Conservation (phyloP, 2,113 vertebrate genomes). For the Macaca nemestrina region DNA sequence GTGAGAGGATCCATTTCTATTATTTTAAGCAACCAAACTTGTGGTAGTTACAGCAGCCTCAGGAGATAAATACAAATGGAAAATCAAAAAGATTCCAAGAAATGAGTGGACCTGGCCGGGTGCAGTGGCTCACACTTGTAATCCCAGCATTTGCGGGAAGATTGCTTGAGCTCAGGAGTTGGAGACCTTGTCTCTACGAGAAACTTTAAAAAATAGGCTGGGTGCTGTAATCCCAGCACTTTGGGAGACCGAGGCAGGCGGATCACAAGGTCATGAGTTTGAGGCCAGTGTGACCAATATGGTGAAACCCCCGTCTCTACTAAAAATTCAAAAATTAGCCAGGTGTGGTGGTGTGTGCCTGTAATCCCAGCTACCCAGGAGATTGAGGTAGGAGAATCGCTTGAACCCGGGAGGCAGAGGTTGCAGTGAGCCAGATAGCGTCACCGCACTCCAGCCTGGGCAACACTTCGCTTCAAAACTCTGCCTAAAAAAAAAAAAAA, state of each 20-base stretch:
- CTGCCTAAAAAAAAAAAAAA: background rate
- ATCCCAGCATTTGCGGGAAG: background rate
- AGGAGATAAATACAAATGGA: background rate
- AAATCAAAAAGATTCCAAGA: background rate
- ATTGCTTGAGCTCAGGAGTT: background rate
- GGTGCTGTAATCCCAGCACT: background rate
- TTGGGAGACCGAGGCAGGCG: background rate
- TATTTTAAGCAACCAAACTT: background rate
- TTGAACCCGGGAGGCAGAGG: too few species aligned
- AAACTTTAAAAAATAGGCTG: background rate
- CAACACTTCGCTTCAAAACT: background rate
- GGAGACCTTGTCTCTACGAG: background rate
- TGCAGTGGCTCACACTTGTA: background rate
- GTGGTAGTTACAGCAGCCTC: background rate
- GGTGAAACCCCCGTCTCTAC: too few species aligned
- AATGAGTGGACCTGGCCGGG: background rate
- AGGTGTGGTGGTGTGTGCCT: too few species aligned
- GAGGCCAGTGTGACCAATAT: too few species aligned
- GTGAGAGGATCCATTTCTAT: background rate
- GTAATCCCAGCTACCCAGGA: too few species aligned
- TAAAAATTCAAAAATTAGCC: too few species aligned
- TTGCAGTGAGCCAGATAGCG: too few species aligned
- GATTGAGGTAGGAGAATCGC: too few species aligned
- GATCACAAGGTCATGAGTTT: background rate
- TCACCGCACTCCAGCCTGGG: background rate